A percentile compares a stretch with the other conserved stretches of the same genome.
These are phyloP conservation scores for Callosobruchus maculatus DNA, from an alignment of 2,888 invertebrate genomes.

Conservation along the genomic window DNA sequence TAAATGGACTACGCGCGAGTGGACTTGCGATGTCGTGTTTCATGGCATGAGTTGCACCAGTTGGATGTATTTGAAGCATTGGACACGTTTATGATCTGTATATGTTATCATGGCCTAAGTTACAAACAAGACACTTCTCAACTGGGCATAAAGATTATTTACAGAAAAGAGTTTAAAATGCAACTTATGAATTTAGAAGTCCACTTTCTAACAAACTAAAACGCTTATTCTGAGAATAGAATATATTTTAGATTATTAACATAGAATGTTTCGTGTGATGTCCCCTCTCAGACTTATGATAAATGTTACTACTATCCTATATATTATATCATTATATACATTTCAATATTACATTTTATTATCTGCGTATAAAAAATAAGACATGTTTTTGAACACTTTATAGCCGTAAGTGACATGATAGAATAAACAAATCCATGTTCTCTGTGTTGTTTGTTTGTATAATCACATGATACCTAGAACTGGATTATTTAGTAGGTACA, in stretches of 20 bases:
- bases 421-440: background rate
- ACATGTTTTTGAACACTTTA: conserved; percentile 28
- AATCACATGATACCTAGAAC: background rate
- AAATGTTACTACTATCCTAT: conserved; percentile 33
- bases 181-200: background rate
- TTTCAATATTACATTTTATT: conserved; percentile 19
- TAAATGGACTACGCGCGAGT: too few relatives aligned
- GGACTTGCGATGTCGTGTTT: too few relatives aligned
- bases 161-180: background rate
- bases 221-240: conserved; percentile 35
- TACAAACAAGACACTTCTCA: background rate
- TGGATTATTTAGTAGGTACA: background rate
- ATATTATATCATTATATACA: conserved; percentile 23
- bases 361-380: conserved; percentile 13
- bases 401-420: conserved; percentile 9
- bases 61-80: too few relatives aligned
- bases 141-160: background rate
- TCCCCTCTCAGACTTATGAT: conserved; percentile 35
- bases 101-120: too few relatives aligned
- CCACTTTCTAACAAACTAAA: conserved; percentile 18
- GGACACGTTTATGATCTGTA: too few relatives aligned
- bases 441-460: background rate
- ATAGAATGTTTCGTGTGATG: conserved; percentile 13
- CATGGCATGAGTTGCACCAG: too few relatives aligned
- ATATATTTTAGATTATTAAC: conserved; percentile 8